phyloP scores from a whole-genome alignment of 2,113 vertebrate species.

The Varanus komodoensis region DNA sequence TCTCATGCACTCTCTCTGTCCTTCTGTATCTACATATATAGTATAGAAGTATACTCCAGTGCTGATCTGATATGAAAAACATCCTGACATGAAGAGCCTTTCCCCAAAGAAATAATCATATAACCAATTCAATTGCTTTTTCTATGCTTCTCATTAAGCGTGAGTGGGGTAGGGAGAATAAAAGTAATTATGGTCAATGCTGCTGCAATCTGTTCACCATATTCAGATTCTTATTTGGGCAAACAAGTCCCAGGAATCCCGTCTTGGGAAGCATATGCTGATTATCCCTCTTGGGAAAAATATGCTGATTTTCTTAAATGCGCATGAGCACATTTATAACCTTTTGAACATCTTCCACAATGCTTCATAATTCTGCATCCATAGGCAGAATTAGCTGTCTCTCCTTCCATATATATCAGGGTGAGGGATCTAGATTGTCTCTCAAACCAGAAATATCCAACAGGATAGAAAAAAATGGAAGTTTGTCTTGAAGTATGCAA shows the following conservation, averaged over 20 bases:
- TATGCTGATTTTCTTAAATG: neutral
- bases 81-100: constrained; percentile 25
- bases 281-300: neutral
- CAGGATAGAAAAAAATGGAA: too few relatives aligned
- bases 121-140: constrained; percentile 29
- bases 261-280: neutral
- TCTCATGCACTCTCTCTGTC: neutral
- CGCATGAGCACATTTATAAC: neutral
- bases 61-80: neutral
- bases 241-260: neutral
- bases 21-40: neutral
- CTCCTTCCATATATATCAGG: neutral
- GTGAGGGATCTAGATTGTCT: neutral
- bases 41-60: constrained; percentile 16
- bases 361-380: neutral
- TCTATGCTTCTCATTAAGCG: neutral
- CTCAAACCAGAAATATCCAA: neutral
- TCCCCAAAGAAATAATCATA: neutral
- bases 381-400: neutral
- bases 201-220: constrained; percentile 14
- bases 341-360: neutral
- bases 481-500: too few relatives aligned
- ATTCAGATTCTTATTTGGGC: neutral
- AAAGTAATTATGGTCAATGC: neutral
- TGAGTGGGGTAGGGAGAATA: neutral